phyloP scores from a whole-genome alignment of 1,140 invertebrate species.

The Steinernema khuongi region DNA sequence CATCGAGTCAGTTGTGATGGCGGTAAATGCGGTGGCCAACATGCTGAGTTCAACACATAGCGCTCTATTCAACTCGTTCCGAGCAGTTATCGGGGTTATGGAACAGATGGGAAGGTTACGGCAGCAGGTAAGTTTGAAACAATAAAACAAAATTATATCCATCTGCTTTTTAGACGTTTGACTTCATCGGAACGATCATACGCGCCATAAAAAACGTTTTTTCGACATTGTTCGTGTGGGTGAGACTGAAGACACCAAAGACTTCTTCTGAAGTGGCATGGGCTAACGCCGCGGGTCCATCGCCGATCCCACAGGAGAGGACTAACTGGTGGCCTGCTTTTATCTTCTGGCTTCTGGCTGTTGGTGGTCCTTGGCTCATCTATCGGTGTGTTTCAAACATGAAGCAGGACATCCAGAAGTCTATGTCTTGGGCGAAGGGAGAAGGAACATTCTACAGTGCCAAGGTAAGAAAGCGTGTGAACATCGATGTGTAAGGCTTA shows the following conservation, averaged over 20 bases:
- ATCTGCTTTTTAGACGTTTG: conserved; percentile 71
- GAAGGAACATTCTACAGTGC: conserved; percentile 69
- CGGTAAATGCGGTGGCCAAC: conserved; percentile 84
- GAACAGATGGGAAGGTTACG: conserved; percentile 82
- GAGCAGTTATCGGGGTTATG: conserved; percentile 85
- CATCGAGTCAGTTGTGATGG: conserved; percentile 82
- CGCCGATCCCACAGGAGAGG: conserved; percentile 49
- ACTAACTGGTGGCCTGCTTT: conserved; percentile 63
- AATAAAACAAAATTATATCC: background rate
- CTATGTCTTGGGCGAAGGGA: conserved; percentile 66
- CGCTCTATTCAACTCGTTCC: conserved; percentile 86
- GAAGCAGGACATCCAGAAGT: conserved; percentile 47
- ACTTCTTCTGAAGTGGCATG: conserved; percentile 58
- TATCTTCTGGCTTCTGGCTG: conserved; percentile 77
- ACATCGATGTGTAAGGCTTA: too few species aligned
- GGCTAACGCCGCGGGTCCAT: conserved; percentile 38
- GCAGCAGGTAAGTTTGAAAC: conserved; percentile 74
- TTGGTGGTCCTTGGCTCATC: conserved; percentile 83
- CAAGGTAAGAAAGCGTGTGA: too few species aligned
- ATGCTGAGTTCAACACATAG: conserved; percentile 93
- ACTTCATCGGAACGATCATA: conserved; percentile 71
- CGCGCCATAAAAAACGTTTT: conserved; percentile 71
- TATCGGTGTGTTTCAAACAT: conserved; percentile 71
- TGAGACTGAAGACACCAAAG: conserved; percentile 62
- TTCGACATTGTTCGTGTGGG: conserved; percentile 64